These are phyloP conservation scores for Glareola pratincola DNA, from an alignment of 2,113 vertebrate species.

Conservation along the genomic window DNA sequence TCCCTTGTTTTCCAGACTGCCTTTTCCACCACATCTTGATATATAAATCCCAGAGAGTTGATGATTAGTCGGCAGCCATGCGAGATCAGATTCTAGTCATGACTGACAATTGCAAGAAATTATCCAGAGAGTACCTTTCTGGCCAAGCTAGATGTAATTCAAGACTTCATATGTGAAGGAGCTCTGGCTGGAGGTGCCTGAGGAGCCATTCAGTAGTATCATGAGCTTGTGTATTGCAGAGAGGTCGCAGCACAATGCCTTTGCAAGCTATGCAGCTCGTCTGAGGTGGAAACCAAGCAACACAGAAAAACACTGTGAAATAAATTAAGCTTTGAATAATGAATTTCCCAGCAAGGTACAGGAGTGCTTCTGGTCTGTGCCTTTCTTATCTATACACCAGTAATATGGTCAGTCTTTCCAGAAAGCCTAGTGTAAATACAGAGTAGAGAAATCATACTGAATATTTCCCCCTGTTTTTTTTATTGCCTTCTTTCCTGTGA, in stretches of 20 bases:
- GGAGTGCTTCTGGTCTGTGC: neutral
- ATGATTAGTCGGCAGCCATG: neutral
- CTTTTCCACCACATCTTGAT: neutral
- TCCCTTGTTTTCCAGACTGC: neutral
- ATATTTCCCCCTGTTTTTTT: neutral
- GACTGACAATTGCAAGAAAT: conserved; percentile 20
- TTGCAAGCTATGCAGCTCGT: neutral
- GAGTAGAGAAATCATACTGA: neutral
- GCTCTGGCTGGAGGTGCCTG: neutral
- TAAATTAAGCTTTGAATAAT: neutral
- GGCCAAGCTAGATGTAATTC: conserved; percentile 6
- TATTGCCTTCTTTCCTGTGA: neutral
- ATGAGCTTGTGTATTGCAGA: neutral
- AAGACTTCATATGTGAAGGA: neutral
- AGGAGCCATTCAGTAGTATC: neutral
- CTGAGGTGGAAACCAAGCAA: neutral
- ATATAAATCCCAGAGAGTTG: neutral
- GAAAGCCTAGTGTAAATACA: neutral
- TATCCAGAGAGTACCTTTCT: neutral
- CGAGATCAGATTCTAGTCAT: neutral
- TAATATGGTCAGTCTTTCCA: neutral
- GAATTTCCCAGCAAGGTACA: neutral
- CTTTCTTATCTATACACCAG: neutral
- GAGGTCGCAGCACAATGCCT: neutral
- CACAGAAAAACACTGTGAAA: neutral